Conservation (phyloP, 23 tunicate genomes). For the Ciona savignyi region DNA sequence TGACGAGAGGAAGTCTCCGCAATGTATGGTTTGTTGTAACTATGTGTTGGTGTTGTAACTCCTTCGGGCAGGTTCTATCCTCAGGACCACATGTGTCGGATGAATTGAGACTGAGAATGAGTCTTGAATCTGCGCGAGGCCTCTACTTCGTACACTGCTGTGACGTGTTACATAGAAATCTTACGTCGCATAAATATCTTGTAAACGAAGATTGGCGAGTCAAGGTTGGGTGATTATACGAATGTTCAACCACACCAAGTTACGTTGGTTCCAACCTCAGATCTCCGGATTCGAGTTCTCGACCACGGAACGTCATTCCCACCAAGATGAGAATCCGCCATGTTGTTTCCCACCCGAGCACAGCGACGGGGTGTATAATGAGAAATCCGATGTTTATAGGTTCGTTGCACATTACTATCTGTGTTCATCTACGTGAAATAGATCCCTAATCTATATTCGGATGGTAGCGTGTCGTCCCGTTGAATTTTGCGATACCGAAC, state of each 20-base stretch:
- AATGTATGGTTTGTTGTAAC: slow-evolving; percentile 9
- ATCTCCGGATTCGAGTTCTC: slow-evolving; percentile 74
- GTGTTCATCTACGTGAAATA: background rate
- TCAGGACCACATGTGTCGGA: background rate
- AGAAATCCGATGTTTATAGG: slow-evolving; percentile 33
- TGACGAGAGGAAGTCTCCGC: slow-evolving; percentile 44
- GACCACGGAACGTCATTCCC: background rate
- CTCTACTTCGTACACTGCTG: slow-evolving; percentile 66
- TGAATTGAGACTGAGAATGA: slow-evolving; percentile 26
- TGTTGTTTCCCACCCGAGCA: slow-evolving; percentile 3
- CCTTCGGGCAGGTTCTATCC: background rate
- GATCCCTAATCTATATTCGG: too few species aligned
- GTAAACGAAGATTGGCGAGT: slow-evolving; percentile 57
- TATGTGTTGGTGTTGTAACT: background rate
- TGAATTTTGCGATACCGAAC: too few species aligned
- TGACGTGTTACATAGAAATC: slow-evolving; percentile 50
- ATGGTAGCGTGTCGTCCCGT: too few species aligned
- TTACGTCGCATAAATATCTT: slow-evolving; percentile 31
- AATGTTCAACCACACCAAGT: slow-evolving; percentile 15
- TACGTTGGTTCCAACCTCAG: background rate
- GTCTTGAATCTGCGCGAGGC: slow-evolving; percentile 48
- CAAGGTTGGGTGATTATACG: slow-evolving; percentile 34
- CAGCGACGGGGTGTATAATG: background rate
- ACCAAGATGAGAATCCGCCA: background rate
- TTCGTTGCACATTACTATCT: background rate